Conservation (phyloP, 1,140 invertebrate species). For the Drosophila setifemur region DNA sequence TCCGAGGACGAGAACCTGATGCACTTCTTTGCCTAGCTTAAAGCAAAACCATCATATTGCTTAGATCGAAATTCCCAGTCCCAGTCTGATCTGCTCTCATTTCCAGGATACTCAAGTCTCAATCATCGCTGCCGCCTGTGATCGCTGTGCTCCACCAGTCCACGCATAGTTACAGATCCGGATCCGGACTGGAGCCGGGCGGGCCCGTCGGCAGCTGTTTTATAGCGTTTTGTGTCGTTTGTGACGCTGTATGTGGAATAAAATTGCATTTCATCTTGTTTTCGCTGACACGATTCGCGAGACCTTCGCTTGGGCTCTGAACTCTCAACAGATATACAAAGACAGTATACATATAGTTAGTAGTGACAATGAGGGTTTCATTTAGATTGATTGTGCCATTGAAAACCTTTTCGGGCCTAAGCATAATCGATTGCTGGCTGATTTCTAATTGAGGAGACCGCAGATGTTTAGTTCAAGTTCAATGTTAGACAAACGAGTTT, state of each 20-base stretch:
- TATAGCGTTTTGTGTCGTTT: slow-evolving; percentile 12
- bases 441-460: slow-evolving; percentile 20
- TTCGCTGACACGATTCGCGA: slow-evolving; percentile 8
- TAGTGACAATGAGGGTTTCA: slow-evolving; percentile 6
- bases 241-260: slow-evolving; percentile 13
- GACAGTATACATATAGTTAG: too few species aligned
- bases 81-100: neutral
- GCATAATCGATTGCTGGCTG: slow-evolving; percentile 22
- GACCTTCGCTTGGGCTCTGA: slow-evolving; percentile 23
- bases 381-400: slow-evolving; percentile 5
- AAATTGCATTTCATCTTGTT: slow-evolving; percentile 64
- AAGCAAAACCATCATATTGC: neutral
- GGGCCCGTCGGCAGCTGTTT: slow-evolving; percentile 5
- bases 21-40: neutral
- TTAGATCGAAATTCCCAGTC: neutral
- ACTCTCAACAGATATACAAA: neutral
- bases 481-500: slow-evolving; percentile 59
- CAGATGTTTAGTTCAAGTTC: slow-evolving; percentile 58
- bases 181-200: neutral
- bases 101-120: slow-evolving; percentile 12
- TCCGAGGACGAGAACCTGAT: slow-evolving; percentile 35
- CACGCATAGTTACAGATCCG: neutral
- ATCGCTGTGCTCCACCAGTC: neutral
- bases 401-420: slow-evolving; percentile 17
- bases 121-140: slow-evolving; percentile 43